A percentile compares a stretch with the other conserved stretches of the same genome.
These are phyloP conservation scores for Coelogynopora nodosa DNA, from an alignment of 2,888 invertebrate species.

Conservation along the genomic window DNA sequence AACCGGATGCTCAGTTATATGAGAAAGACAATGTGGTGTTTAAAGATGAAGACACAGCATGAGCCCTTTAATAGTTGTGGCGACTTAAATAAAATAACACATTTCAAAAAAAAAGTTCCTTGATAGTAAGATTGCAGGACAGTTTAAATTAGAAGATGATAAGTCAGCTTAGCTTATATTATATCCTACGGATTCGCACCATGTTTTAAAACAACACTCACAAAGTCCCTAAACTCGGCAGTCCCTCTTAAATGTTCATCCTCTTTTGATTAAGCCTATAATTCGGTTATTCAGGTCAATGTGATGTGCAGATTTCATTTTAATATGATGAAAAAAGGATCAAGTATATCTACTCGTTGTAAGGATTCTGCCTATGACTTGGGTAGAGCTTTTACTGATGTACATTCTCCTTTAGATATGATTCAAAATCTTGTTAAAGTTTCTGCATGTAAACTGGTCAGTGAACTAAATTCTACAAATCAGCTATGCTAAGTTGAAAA, in stretches of 20 bases:
- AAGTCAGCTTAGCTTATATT: no score
- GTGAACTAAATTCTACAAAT: neutral
- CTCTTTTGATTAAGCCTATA: neutral
- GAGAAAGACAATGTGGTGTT: no score
- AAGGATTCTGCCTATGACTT: neutral
- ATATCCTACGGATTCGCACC: neutral
- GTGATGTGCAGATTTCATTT: neutral
- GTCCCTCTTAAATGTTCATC: no score
- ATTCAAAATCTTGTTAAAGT: neutral
- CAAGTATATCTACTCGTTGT: neutral
- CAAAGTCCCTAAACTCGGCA: neutral
- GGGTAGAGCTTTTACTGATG: neutral
- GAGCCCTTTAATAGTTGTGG: no score
- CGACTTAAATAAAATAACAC: no score
- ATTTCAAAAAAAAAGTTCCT: no score
- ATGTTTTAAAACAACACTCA: neutral
- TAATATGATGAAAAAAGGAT: neutral
- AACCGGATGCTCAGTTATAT: no score
- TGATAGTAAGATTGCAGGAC: no score
- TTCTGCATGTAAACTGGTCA: neutral
- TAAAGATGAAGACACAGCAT: no score
- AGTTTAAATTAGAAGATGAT: no score
- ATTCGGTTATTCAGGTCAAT: neutral
- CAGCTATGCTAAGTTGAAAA: neutral
- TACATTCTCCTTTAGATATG: neutral